Evolutionary conservation across 2,797 vertebrate genomes (phyloP).

Genomic region (Huso huso): DNA sequence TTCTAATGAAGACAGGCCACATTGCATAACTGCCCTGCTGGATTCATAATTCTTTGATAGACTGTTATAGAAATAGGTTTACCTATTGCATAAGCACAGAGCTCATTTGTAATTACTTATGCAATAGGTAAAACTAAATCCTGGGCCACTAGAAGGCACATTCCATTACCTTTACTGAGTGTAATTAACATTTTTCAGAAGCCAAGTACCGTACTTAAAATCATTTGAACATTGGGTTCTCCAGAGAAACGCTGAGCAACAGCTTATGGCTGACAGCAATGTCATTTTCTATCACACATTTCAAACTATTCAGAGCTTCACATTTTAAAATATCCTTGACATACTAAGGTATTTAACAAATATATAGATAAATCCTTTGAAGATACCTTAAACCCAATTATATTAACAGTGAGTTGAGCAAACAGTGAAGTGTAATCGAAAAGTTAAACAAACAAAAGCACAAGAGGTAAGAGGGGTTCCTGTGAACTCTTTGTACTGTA

Average conservation of each 20-base stretch:
- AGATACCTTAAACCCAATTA: background rate
- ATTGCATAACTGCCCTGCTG: constrained; percentile 37
- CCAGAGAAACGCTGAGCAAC: background rate
- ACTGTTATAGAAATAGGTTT: constrained; percentile 35
- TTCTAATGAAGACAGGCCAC: constrained; percentile 43
- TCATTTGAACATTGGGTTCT: constrained; percentile 21
- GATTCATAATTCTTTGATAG: constrained; percentile 29
- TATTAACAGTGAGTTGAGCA: background rate
- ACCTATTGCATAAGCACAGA: background rate
- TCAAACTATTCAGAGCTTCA: background rate
- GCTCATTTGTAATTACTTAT: constrained; percentile 37
- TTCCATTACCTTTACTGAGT: constrained; percentile 44
- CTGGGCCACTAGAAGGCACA: constrained; percentile 43
- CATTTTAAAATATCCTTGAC: background rate
- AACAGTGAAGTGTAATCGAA: background rate
- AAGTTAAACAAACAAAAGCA: background rate
- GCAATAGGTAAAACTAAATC: constrained; percentile 44
- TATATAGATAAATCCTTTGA: background rate
- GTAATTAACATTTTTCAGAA: constrained; percentile 39
- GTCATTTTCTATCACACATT: background rate
- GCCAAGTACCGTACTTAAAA: constrained; percentile 35
- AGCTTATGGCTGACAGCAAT: constrained; percentile 7
- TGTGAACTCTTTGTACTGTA: constrained; percentile 49
- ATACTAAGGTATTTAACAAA: background rate
- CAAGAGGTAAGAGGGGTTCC: constrained; percentile 56